phyloP scores from a whole-genome alignment of 2,113 vertebrate species.

The Sus scrofa region DNA sequence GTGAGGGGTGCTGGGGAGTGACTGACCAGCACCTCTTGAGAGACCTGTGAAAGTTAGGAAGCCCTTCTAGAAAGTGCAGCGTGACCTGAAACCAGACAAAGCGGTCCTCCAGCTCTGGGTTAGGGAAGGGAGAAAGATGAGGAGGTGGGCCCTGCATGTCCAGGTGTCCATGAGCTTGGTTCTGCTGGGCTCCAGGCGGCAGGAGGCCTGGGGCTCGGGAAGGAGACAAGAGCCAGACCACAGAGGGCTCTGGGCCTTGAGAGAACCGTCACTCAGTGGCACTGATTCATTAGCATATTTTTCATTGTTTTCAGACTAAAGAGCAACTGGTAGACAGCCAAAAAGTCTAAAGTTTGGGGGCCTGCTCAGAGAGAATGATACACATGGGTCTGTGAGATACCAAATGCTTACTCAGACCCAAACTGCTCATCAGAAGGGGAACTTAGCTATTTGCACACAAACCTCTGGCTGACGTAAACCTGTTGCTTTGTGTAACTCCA shows the following conservation, averaged over 20 bases:
- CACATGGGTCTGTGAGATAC: background rate
- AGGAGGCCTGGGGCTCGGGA: background rate
- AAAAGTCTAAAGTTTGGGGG: background rate
- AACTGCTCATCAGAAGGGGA: background rate
- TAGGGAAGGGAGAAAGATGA: background rate
- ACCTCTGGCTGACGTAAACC: background rate
- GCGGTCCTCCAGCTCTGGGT: background rate
- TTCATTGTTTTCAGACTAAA: background rate
- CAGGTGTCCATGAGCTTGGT: background rate
- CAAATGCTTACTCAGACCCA: background rate
- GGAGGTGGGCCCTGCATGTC: background rate
- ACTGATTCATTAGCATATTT: background rate
- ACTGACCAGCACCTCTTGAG: background rate
- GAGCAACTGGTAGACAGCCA: background rate
- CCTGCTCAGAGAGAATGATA: background rate
- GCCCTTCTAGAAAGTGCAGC: background rate
- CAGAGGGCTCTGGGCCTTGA: background rate
- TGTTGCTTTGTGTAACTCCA: background rate
- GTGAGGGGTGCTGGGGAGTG: rapidly evolving
- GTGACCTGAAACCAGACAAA: background rate
- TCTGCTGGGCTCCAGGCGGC: background rate
- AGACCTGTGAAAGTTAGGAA: background rate
- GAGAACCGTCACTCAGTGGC: background rate
- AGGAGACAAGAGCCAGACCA: background rate
- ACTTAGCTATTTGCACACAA: background rate